Conservation (phyloP, 92 coral and sea anemone genomes). For the Metridium senile region DNA sequence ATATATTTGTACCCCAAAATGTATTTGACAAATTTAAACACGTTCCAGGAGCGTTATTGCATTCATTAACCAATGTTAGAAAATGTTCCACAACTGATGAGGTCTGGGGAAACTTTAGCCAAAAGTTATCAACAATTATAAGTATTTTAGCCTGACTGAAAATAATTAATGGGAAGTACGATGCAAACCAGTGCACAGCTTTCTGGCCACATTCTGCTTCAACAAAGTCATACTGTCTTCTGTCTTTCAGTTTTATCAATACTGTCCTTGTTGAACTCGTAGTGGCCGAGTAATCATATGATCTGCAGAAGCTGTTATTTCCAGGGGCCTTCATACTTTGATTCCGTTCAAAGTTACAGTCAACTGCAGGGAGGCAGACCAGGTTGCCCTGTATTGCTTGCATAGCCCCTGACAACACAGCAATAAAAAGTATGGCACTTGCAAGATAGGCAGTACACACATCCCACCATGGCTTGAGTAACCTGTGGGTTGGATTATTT, state of each 20-base stretch:
- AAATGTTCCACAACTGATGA: slow-evolving; percentile 48
- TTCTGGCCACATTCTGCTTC: slow-evolving; percentile 51
- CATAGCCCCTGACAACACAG: slow-evolving; percentile 35
- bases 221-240: slow-evolving; percentile 57
- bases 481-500: slow-evolving; percentile 23
- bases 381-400: slow-evolving; percentile 30
- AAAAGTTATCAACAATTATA: slow-evolving; percentile 50
- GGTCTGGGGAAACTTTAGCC: slow-evolving; percentile 56
- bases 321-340: background rate
- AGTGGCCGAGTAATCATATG: background rate
- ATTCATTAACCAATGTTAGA: slow-evolving; percentile 46
- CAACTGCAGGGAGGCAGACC: slow-evolving; percentile 43
- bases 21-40: slow-evolving; percentile 35
- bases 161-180: slow-evolving; percentile 46
- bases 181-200: slow-evolving; percentile 44
- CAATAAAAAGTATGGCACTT: slow-evolving; percentile 3
- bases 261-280: slow-evolving; percentile 7
- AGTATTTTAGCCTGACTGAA: slow-evolving; percentile 42
- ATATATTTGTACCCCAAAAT: slow-evolving; percentile 12
- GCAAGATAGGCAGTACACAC: slow-evolving; percentile 44
- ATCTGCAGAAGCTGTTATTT: background rate
- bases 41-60: slow-evolving; percentile 43
- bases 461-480: slow-evolving; percentile 59
- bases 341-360: slow-evolving; percentile 20
- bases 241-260: slow-evolving; percentile 42